These are phyloP conservation scores for Chaetodon auriga DNA, from an alignment of 2,113 vertebrate genomes.

Conservation along the genomic window DNA sequence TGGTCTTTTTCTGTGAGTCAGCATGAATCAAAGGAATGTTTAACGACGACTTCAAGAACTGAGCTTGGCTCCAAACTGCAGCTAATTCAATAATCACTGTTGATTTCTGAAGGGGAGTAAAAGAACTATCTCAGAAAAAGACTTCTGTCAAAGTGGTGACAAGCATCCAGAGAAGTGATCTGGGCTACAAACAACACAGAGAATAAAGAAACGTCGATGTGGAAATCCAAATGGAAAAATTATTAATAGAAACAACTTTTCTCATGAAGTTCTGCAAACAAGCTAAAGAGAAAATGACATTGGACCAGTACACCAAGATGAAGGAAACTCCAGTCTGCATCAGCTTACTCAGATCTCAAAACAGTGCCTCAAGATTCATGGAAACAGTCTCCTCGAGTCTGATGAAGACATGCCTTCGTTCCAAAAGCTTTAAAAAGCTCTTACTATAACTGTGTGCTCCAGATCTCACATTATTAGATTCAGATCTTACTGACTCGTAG, in stretches of 20 bases:
- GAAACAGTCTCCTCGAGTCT: not conserved
- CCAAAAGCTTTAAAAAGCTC: too few relatives aligned
- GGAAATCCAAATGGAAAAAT: not conserved
- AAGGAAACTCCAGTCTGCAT: not conserved
- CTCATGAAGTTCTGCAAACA: not conserved
- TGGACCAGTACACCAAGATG: not conserved
- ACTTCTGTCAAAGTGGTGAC: not conserved
- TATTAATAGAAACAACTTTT: not conserved
- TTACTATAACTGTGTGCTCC: too few relatives aligned
- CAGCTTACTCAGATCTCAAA: not conserved
- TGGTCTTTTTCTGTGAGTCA: slow-evolving; percentile 39
- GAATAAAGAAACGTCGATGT: not conserved
- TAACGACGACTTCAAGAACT: slow-evolving; percentile 50
- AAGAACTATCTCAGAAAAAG: slow-evolving; percentile 11
- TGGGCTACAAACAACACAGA: slow-evolving; percentile 28
- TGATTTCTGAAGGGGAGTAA: slow-evolving; percentile 17
- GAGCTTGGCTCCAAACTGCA: slow-evolving; percentile 14
- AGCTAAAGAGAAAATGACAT: not conserved
- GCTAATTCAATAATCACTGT: slow-evolving; percentile 51
- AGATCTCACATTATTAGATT: not conserved
- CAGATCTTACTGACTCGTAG: not conserved
- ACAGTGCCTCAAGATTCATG: not conserved
- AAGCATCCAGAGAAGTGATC: not conserved
- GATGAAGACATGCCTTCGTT: not conserved
- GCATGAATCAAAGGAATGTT: slow-evolving; percentile 59